Conservation (phyloP, 1,140 invertebrate genomes). For the Drosophila virilis region DNA sequence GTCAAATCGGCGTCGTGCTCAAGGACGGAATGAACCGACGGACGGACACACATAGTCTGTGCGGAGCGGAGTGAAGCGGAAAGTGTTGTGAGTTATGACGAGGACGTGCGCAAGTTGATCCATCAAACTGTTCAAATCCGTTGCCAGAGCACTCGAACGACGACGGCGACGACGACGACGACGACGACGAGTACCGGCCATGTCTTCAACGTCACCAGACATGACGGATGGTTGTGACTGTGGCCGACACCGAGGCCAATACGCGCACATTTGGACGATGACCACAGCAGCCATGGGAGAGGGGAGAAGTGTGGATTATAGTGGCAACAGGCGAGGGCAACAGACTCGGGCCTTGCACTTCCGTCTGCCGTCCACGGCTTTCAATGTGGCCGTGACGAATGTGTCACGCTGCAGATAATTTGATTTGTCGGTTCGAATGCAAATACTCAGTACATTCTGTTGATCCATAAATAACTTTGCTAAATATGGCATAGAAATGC, state of each 20-base stretch:
- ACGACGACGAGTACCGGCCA: slow-evolving; percentile 48
- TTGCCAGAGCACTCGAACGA: slow-evolving; percentile 66
- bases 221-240: slow-evolving; percentile 78
- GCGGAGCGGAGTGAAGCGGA: slow-evolving; percentile 17
- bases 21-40: slow-evolving; percentile 21
- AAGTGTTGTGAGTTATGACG: slow-evolving; percentile 81
- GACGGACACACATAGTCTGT: slow-evolving; percentile 3
- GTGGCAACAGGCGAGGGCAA: background rate
- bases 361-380: slow-evolving; percentile 20
- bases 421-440: slow-evolving; percentile 70
- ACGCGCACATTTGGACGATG: slow-evolving; percentile 38
- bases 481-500: slow-evolving; percentile 29
- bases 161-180: slow-evolving; percentile 5
- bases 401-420: slow-evolving; percentile 66
- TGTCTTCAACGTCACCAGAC: slow-evolving; percentile 61
- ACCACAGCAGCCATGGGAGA: slow-evolving; percentile 7
- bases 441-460: slow-evolving; percentile 41
- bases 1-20: slow-evolving; percentile 73
- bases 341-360: background rate
- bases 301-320: background rate
- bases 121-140: slow-evolving; percentile 82
- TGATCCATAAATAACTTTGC: slow-evolving; percentile 43
- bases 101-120: slow-evolving; percentile 79
- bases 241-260: slow-evolving; percentile 61
- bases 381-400: slow-evolving; percentile 64